Conservation (phyloP, 1,140 invertebrate genomes). For the Prorops nasuta region DNA sequence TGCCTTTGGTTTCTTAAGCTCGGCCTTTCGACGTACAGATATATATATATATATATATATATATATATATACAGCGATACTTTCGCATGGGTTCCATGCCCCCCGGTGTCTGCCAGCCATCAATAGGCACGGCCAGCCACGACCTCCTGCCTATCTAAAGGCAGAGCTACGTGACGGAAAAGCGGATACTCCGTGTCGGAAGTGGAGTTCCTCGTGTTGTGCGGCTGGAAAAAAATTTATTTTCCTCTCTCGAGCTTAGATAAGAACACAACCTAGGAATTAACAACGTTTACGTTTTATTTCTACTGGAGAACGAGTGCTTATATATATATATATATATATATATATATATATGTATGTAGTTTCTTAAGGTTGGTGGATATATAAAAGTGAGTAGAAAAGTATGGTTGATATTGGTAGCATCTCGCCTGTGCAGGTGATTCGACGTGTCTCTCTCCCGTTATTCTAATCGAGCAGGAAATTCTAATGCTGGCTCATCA, state of each 20-base stretch:
- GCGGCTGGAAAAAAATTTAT: conserved; percentile 30
- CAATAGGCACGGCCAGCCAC: conserved; percentile 38
- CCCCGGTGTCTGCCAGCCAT: conserved; percentile 26
- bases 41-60: too few relatives aligned
- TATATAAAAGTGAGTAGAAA: too few relatives aligned
- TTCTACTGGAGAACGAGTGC: too few relatives aligned
- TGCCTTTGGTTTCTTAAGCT: too few relatives aligned
- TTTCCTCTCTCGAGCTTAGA: conserved; percentile 33
- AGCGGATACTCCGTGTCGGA: conserved; percentile 48
- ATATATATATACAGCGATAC: conserved; percentile 12
- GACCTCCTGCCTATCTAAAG: conserved; percentile 47
- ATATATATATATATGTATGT: too few relatives aligned
- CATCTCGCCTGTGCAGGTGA: background rate
- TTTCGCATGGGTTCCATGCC: conserved; percentile 34
- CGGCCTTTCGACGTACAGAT: too few relatives aligned
- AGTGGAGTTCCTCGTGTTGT: conserved; percentile 41
- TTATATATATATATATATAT: too few relatives aligned
- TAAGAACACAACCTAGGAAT: too few relatives aligned
- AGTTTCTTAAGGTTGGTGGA: too few relatives aligned
- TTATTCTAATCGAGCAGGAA: conserved; percentile 40
- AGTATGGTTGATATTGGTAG: too few relatives aligned
- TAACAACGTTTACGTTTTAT: too few relatives aligned
- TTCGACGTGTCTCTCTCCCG: conserved; percentile 39
- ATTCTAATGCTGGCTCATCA: conserved; percentile 22
- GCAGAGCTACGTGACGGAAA: conserved; percentile 47